These are phyloP conservation scores for Stramonita haemastoma DNA, from an alignment of 2,888 invertebrate genomes.

Conservation along the genomic window DNA sequence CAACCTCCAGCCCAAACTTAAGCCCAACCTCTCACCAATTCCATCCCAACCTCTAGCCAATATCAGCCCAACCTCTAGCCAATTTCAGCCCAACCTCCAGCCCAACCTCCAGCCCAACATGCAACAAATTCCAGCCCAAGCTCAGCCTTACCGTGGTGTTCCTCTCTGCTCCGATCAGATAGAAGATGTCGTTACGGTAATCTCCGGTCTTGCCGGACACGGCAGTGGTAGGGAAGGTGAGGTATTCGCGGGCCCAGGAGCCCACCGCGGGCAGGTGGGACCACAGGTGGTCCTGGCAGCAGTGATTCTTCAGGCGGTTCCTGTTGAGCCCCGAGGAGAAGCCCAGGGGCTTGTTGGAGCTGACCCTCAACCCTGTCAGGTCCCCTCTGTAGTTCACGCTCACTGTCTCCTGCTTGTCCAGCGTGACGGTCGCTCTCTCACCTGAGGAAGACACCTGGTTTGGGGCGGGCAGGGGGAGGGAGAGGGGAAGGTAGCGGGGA, in stretches of 20 bases:
- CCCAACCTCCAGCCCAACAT: not conserved
- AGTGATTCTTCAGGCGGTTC: not conserved
- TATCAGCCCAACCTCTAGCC: not conserved
- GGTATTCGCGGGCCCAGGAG: not conserved
- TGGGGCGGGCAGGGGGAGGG: not conserved
- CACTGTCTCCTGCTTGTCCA: not conserved
- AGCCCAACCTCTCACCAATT: too few relatives aligned
- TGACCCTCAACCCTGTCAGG: not conserved
- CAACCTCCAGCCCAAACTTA: too few relatives aligned
- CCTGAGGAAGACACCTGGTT: not conserved
- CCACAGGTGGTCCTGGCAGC: conserved; percentile 15
- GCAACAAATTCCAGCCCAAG: not conserved
- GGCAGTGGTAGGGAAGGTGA: conserved; percentile 4
- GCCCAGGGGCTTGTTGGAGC: not conserved
- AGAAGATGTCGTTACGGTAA: not conserved
- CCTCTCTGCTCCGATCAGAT: not conserved
- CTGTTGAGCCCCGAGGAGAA: not conserved
- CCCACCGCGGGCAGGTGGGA: not conserved
- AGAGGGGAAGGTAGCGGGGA: too few relatives aligned
- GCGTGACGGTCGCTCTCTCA: not conserved
- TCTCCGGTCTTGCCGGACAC: not conserved
- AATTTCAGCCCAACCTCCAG: not conserved
- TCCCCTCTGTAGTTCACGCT: not conserved
- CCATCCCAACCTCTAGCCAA: too few relatives aligned
- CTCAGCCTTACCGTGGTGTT: not conserved